Conservation (phyloP, 37 sponge, comb jelly and placozoan species). For the Chondrosia reniformis region DNA sequence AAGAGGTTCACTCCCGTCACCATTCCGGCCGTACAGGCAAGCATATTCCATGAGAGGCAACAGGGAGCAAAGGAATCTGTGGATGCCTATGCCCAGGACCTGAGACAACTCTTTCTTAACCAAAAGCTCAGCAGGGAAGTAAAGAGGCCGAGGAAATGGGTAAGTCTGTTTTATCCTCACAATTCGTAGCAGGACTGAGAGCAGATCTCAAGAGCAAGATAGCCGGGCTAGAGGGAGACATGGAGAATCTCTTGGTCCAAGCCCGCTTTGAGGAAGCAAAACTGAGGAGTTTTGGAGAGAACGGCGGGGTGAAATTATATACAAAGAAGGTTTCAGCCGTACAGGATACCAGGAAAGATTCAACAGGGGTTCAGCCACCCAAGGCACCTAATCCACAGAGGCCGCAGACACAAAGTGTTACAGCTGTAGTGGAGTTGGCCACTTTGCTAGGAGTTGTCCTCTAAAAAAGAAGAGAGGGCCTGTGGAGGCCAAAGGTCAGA, state of each 20-base stretch:
- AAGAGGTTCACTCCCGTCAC: conserved; percentile 43
- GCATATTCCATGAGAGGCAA: conserved; percentile 41
- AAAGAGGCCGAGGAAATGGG: conserved; percentile 36
- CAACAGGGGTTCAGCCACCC: too few species aligned
- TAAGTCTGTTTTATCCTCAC: conserved; percentile 22
- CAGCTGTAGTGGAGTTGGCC: background rate
- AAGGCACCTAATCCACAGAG: too few species aligned
- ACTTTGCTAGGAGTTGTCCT: background rate
- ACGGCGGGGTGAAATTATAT: too few species aligned
- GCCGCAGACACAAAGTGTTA: background rate
- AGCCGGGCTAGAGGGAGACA: conserved; percentile 14
- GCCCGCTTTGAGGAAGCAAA: conserved; percentile 46
- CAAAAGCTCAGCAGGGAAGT: background rate
- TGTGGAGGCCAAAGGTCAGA: background rate
- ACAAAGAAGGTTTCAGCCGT: too few species aligned
- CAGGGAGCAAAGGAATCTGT: conserved; percentile 39
- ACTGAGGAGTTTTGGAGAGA: background rate
- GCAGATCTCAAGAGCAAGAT: conserved; percentile 16
- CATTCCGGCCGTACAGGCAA: conserved; percentile 30
- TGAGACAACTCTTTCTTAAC: conserved; percentile 24
- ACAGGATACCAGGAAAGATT: too few species aligned
- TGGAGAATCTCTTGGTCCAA: conserved; percentile 24
- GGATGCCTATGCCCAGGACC: conserved; percentile 52
- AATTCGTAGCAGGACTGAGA: conserved; percentile 31
- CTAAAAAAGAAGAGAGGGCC: background rate